Base-by-base conservation (phyloP, 2,888 invertebrate genomes). In the Meteorus colon region DNA sequence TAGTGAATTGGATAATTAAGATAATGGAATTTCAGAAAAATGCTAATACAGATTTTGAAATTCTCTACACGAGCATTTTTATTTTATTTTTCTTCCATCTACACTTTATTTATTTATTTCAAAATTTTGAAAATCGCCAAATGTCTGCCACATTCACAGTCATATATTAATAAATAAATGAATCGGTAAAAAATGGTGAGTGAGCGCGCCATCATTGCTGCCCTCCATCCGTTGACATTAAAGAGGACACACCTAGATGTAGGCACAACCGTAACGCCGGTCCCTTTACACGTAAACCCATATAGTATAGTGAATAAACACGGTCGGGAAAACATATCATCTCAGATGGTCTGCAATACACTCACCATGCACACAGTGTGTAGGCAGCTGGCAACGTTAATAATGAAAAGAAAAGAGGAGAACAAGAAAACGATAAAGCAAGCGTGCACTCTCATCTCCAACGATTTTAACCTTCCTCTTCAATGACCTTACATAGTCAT, bases 201-300 rank as follows among this genome's bases (percentile, higher is more conserved):
- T 59, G 37, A 24, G 34, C 34, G 10, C 19, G 34, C 24, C 19
- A 37, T 41, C 45, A n/a, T 24, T 68, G 73, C 41, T 73, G 73
- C 69, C 73, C 77, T 75, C 75, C 71, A 78, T 76, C 77, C 81
- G 78, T 24, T 81, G 81, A 81, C 81, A 81, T 81, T 81, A 81
- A 81, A 76, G 77, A 76, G 80, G 81, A 77, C 80, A 80, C 80
- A 80, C 81, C 80, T 80, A 78, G 76, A 81, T 80, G 78, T 79
- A 76, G 81, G 78, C 81, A 80, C 79, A 81, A 80, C 76, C 78
- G 78, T 78, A 81, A 78, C 79, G 79, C 63, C 73, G 75, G 79
- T 80, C 80, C 74, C 78, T 81, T 81, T 79, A 75, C 79, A 81
- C 81, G 81, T 76, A 77, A 81, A 77, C 72, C 65, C 48, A 72